These are phyloP conservation scores for Agraylea sexmaculata DNA, from an alignment of 1,140 invertebrate genomes.

Conservation along the genomic window DNA sequence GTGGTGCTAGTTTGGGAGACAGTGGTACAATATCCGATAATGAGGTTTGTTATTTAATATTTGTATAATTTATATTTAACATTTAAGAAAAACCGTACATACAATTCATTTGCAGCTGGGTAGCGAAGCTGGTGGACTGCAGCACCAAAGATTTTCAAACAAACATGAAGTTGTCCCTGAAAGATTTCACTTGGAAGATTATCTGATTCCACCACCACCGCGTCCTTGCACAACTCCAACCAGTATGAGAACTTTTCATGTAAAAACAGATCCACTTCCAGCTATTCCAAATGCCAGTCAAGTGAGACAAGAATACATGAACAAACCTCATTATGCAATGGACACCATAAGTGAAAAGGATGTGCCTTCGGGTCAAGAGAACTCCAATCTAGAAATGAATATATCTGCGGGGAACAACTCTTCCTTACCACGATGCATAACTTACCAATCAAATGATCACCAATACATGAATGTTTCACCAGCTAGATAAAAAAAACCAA, in stretches of 20 bases:
- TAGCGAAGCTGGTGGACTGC: slow-evolving; percentile 12
- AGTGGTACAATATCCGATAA: slow-evolving; percentile 75
- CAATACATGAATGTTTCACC: slow-evolving; percentile 22
- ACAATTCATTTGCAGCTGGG: slow-evolving; percentile 14
- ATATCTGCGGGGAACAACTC: slow-evolving; percentile 1
- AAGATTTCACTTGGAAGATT: slow-evolving; percentile 40
- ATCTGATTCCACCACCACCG: slow-evolving; percentile 45
- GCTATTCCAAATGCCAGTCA: slow-evolving; percentile 7
- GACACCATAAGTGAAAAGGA: slow-evolving; percentile 20
- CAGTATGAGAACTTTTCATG: neutral
- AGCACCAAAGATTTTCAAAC: slow-evolving; percentile 23
- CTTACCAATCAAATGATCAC: slow-evolving; percentile 15
- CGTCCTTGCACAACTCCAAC: slow-evolving; percentile 29
- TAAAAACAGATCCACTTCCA: slow-evolving; percentile 9
- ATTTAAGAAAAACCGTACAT: neutral
- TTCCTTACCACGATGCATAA: no score
- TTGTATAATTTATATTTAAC: neutral
- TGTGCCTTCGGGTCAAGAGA: slow-evolving; percentile 1
- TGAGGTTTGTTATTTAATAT: slow-evolving; percentile 37
- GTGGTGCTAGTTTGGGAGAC: slow-evolving; percentile 65
- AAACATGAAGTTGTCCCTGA: slow-evolving; percentile 33
- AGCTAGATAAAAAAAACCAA: no score
- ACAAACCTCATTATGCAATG: slow-evolving; percentile 15
- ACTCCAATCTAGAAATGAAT: slow-evolving; percentile 1
- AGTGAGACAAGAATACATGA: slow-evolving; percentile 13